phyloP scores from a whole-genome alignment of 2,113 vertebrate genomes.

The Chunga burmeisteri region DNA sequence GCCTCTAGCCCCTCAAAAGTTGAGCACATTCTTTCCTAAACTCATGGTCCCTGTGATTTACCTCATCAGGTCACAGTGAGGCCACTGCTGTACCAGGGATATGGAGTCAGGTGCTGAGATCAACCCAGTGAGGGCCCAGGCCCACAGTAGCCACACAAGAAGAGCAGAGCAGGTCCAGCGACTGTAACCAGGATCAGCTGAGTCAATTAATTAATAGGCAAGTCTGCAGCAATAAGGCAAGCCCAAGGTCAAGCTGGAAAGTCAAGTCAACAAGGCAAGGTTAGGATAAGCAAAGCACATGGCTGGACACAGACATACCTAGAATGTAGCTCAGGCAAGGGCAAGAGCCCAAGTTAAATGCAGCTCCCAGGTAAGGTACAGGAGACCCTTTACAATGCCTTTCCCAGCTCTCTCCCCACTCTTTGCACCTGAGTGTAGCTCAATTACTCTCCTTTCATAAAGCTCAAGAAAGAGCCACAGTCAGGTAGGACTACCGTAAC shows the following conservation, averaged over 20 bases:
- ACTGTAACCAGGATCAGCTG: neutral
- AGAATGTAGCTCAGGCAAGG: too few relatives aligned
- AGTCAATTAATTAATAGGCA: neutral
- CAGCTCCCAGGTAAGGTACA: neutral
- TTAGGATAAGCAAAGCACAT: neutral
- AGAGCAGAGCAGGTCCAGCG: neutral
- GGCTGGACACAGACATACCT: neutral
- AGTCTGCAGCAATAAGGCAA: neutral
- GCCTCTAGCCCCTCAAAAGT: neutral
- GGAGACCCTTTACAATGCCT: neutral
- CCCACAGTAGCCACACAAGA: neutral
- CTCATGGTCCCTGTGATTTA: neutral
- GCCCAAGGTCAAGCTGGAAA: neutral
- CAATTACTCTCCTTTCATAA: neutral
- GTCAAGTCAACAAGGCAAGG: neutral
- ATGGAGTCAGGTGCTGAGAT: neutral
- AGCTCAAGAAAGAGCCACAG: neutral
- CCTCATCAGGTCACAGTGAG: neutral
- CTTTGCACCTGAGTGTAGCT: neutral
- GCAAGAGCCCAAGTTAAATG: neutral
- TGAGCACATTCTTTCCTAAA: neutral
- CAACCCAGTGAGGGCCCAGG: neutral
- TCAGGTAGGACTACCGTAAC: neutral
- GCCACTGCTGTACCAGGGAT: neutral
- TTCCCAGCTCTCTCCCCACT: neutral